Conservation (phyloP, 2,797 vertebrate species). For the Distichodus sexfasciatus region DNA sequence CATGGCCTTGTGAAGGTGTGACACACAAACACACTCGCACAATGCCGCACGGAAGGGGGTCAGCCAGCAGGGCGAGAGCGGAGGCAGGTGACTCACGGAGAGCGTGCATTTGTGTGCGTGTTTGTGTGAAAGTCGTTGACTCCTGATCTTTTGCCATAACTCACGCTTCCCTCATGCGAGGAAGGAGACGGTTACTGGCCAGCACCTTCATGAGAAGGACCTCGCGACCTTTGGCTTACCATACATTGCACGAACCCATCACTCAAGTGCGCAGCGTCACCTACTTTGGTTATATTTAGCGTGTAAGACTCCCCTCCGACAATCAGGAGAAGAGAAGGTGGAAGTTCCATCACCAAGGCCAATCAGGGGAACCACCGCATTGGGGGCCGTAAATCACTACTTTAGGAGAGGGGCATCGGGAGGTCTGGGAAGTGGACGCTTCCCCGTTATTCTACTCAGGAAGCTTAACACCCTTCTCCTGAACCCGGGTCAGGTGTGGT, state of each 20-base stretch:
- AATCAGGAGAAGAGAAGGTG: constrained; percentile 61
- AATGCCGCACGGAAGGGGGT: constrained; percentile 64
- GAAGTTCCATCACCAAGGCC: constrained; percentile 79
- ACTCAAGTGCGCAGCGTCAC: constrained; percentile 46
- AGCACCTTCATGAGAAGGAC: constrained; percentile 49
- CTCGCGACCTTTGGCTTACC: constrained; percentile 47
- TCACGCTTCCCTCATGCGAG: constrained; percentile 40
- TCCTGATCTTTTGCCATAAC: constrained; percentile 39
- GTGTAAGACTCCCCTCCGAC: constrained; percentile 55
- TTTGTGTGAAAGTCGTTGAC: constrained; percentile 46
- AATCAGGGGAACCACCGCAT: constrained; percentile 69
- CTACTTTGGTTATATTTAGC: constrained; percentile 57
- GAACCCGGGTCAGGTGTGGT: constrained; percentile 68
- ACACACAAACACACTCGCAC: constrained; percentile 30
- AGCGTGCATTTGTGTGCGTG: constrained; percentile 44
- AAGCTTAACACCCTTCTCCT: constrained; percentile 67
- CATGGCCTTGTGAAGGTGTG: constrained; percentile 44
- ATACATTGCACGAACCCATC: constrained; percentile 48
- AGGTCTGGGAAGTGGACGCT: constrained; percentile 80
- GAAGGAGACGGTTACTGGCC: constrained; percentile 35
- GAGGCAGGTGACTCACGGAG: constrained; percentile 73
- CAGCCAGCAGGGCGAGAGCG: constrained; percentile 66
- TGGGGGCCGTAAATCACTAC: constrained; percentile 72
- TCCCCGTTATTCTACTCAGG: constrained; percentile 77
- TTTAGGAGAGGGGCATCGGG: constrained; percentile 66